Conservation (phyloP, 2,888 invertebrate species). For the Heliothis peltigera region DNA sequence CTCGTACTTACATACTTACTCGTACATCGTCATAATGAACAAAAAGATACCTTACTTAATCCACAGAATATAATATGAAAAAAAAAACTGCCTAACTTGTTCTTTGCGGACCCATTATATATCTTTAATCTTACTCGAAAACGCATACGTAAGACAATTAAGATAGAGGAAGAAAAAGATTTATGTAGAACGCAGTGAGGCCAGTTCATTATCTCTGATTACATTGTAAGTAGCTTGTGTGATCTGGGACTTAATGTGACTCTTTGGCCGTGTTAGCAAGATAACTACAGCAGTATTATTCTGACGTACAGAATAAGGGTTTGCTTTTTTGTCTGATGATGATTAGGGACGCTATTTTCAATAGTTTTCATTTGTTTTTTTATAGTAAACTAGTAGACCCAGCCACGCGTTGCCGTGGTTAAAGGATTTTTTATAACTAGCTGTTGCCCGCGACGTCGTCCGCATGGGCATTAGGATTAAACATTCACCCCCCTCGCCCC, state of each 20-base stretch:
- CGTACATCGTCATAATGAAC: too few relatives aligned
- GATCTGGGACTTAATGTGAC: constrained; percentile 16
- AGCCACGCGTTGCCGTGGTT: too few relatives aligned
- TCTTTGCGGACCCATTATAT: constrained; percentile 32
- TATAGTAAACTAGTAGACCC: too few relatives aligned
- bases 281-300: neutral
- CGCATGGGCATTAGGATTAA: too few relatives aligned
- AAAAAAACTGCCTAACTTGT: constrained; percentile 14
- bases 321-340: neutral
- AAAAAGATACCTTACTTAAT: too few relatives aligned
- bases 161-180: constrained; percentile 58
- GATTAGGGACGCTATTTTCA: neutral
- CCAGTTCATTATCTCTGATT: constrained; percentile 63
- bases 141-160: constrained; percentile 63
- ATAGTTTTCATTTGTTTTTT: too few relatives aligned
- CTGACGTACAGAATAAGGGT: neutral
- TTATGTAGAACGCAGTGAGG: constrained; percentile 53
- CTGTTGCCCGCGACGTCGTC: too few relatives aligned
- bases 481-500: too few relatives aligned
- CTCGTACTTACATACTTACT: too few relatives aligned
- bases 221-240: constrained; percentile 55
- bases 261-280: constrained; percentile 22
- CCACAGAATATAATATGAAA: too few relatives aligned
- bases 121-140: constrained; percentile 52
- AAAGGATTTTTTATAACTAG: too few relatives aligned